Evolutionary conservation across 2,888 invertebrate genomes (phyloP).

Genomic region (Lycophotia porphyrea): DNA sequence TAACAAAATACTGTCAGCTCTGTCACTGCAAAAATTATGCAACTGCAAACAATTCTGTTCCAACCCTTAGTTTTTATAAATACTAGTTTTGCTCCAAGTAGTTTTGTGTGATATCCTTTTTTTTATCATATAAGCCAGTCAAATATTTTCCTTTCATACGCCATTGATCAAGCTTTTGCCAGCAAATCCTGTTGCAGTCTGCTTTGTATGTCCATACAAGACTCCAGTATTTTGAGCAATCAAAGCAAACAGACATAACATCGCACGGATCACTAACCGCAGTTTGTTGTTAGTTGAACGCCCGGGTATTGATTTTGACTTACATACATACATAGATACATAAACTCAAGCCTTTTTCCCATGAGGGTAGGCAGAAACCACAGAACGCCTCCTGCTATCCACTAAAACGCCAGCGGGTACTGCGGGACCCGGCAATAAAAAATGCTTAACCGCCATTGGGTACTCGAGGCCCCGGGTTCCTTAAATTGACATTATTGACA

Average conservation of each 20-base stretch:
- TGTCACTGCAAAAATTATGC: too few species aligned
- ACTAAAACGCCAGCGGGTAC: too few species aligned
- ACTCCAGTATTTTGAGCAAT: background rate
- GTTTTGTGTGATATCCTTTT: background rate
- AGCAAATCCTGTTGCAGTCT: background rate
- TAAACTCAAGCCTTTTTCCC: too few species aligned
- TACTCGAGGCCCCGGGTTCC: too few species aligned
- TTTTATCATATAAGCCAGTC: background rate
- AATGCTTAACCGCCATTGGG: too few species aligned
- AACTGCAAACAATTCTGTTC: background rate
- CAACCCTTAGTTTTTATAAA: background rate
- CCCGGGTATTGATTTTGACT: background rate
- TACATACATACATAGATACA: too few species aligned
- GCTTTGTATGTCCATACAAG: background rate
- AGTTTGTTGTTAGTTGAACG: background rate
- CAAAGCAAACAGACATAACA: background rate
- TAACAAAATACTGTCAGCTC: too few species aligned
- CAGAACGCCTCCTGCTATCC: too few species aligned
- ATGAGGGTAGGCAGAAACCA: too few species aligned
- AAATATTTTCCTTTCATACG: background rate
- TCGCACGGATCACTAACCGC: background rate
- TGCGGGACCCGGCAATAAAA: too few species aligned
- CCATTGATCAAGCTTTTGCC: background rate
- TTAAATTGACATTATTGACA: too few species aligned
- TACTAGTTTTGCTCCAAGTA: background rate